A percentile compares a stretch with the other conserved stretches of the same genome.
Evolutionary conservation across 2,113 vertebrate species (phyloP).

Genomic region (Chamaea fasciata): DNA sequence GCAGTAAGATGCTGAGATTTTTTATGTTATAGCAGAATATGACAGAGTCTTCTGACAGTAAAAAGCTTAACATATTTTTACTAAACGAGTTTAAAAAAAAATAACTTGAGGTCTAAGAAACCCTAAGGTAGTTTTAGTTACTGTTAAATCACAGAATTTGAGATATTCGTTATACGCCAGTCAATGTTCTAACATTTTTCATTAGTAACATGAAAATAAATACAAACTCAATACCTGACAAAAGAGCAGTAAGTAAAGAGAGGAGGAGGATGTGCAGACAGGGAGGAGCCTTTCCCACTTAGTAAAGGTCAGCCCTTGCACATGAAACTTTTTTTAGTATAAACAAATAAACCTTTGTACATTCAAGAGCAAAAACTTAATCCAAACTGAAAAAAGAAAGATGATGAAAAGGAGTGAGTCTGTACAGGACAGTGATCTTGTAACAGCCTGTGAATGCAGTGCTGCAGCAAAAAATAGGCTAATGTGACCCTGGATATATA

Average conservation of each 20-base stretch:
- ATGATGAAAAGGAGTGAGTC: background rate
- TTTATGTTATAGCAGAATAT: background rate
- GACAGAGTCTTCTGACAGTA: background rate
- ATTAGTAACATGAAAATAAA: background rate
- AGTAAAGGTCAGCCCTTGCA: background rate
- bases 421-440: background rate
- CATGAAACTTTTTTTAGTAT: background rate
- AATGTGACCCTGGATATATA: background rate
- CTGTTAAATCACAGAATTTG: background rate
- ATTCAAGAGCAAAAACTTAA: background rate
- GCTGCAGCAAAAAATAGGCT: background rate
- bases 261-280: background rate
- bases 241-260: background rate
- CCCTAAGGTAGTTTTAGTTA: background rate
- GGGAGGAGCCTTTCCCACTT: background rate
- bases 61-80: background rate
- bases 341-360: background rate
- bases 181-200: background rate
- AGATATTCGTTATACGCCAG: accelerated
- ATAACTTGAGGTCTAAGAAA: background rate
- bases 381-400: background rate
- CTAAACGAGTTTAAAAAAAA: background rate
- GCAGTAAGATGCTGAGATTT: background rate
- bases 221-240: background rate
- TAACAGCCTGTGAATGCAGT: background rate